Evolutionary conservation across 1,140 invertebrate species (phyloP), one percentile per base, ranked within the genome.

Genomic region (Brachionus sp.): DNA sequence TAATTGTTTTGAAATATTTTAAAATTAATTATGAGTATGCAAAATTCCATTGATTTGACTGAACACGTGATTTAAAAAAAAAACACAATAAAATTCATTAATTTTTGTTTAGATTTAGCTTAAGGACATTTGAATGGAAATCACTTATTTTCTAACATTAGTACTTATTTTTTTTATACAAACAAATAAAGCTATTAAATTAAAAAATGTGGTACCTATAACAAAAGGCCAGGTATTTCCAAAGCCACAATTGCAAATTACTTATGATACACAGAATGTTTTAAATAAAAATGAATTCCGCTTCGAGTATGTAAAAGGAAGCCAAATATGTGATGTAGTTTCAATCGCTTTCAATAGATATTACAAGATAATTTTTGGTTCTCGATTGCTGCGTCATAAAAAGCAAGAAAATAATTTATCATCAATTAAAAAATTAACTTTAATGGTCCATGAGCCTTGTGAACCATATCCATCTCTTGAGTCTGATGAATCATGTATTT

Each of bases 401-500:
- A 2, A 19, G 35, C 16, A 19, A 10, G 35, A 19, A 33, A 78
- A 62, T 29, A 33, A 82, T 44, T 10, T 13, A 35, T 0, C 64
- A n/a, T 5, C 57, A 10, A 68, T 70, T 29, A 44, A 68, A 12
- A 46, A 62, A 25, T 50, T 85, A 50, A 29, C 62, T n/a, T 42
- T 85, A 12, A 80, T 78, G 13, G 16, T 84, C 2, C n/a, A 37
- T 19, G n/a, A 42, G 3, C 10, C 16, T 10, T 86, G 85, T 84
- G 84, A 85, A 33, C 25, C 44, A 16, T 86, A 85, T 82, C 86
- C 86, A 16, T 84, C 64, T 66, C 42, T 86, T 13, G 84, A 84
- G 12, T 84, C 85, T n/a, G 85, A 88, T 84, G 87, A 88, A 84
- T 86, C 86, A 5, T 88, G 88, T 88, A 86, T 23, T 16, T 16